Evolutionary conservation across 2,797 vertebrate species (phyloP), one percentile per base, ranked within the genome.

Genomic region (Cichlasoma orientale): DNA sequence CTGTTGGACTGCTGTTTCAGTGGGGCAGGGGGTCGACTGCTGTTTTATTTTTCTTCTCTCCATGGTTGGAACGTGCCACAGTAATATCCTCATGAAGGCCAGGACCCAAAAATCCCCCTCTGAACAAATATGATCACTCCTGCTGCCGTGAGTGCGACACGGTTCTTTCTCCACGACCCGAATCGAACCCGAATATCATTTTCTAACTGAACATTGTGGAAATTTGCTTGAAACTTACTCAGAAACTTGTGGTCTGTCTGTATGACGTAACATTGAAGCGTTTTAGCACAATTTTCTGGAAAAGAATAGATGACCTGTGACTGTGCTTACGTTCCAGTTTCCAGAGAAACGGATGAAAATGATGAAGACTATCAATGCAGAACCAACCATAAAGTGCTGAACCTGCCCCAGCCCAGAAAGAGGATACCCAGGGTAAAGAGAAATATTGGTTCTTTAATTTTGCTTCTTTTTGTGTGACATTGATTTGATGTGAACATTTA

Each of bases 391-490:
- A 96, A 93, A 84, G 93, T 94, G 59, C 93, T 94, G 75, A 97
- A 95, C 83, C 87, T 94, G 78, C 90, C 94, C 0, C 94, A 96
- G 78, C 96, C 95, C 57, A 97, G 97, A 83, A 99, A 99, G 88
- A 95, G 98, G 92, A 96, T 95, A 57, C 97, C 98, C 59, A 95
- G 97, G 94, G 98, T 99, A 94, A 70, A 19, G 19, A 18, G 1
- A 25, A 13, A 52, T 3, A 5, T 5, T 0, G 7, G 14, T 11
- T 16, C 19, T 8, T 25, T 19, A 3, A 7, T n/a, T 56, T 69
- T 7, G 25, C 5, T 13, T 27, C 16, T 31, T 25, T 63, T 4
- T 47, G 9, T 63, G 2, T 38, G 16, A 0, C 7, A 12, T 57
- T 21, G 27, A 25, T 71, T 21, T 71, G 18, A 29, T 36, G 12